These are phyloP conservation scores for Microctenopoma lineatum DNA, from an alignment of 2,797 vertebrate species.

Conservation along the genomic window DNA sequence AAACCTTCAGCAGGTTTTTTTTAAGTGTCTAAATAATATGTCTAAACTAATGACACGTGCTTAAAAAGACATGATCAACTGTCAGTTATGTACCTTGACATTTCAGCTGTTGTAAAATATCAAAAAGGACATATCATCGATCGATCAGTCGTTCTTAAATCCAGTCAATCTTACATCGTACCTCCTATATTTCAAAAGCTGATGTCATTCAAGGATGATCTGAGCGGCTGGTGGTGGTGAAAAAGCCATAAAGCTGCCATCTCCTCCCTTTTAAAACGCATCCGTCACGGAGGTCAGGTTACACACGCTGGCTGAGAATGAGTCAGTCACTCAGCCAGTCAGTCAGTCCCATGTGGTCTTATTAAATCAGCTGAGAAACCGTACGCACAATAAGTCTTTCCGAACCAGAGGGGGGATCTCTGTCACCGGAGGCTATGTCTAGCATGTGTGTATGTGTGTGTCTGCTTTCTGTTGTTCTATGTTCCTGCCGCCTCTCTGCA, in stretches of 20 bases:
- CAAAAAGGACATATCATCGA: background rate
- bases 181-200: background rate
- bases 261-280: conserved; percentile 35
- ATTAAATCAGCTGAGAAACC: conserved; percentile 68
- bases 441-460: background rate
- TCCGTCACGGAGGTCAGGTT: conserved; percentile 72
- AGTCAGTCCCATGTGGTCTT: conserved; percentile 72
- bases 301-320: conserved; percentile 48
- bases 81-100: background rate
- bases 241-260: conserved; percentile 18
- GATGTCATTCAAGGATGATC: conserved; percentile 33
- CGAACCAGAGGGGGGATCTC: conserved; percentile 48
- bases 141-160: background rate
- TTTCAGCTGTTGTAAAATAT: conserved; percentile 4
- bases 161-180: too few species aligned
- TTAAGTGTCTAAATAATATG: background rate
- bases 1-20: background rate
- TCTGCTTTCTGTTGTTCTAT: conserved; percentile 52
- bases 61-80: background rate
- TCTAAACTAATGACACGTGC: background rate
- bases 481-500: conserved; percentile 38
- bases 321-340: conserved; percentile 38
- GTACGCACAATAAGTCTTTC: conserved; percentile 68
- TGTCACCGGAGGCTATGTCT: conserved; percentile 63
- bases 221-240: conserved; percentile 5